Conservation (phyloP, 2,113 vertebrate genomes). For the Pelobates fuscus region DNA sequence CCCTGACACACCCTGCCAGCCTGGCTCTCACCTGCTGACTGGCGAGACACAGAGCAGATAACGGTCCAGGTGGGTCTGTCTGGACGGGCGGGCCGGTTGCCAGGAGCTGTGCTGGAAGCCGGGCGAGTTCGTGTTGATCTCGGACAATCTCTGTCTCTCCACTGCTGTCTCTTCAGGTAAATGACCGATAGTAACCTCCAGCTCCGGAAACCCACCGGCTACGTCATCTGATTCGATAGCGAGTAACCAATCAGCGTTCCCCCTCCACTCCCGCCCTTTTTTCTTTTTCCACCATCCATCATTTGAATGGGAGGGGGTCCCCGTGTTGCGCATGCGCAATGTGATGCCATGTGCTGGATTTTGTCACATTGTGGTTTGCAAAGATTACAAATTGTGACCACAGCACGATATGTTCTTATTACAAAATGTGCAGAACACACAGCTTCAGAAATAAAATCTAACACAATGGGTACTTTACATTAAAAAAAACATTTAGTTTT, state of each 20-base stretch:
- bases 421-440: too few relatives aligned
- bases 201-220: slow-evolving; percentile 43
- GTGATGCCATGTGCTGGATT: background rate
- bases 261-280: slow-evolving; percentile 8
- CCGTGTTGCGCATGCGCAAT: background rate
- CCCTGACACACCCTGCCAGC: too few relatives aligned
- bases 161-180: slow-evolving; percentile 40
- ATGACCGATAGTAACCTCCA: slow-evolving; percentile 48
- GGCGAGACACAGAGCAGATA: background rate
- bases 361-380: too few relatives aligned
- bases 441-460: too few relatives aligned
- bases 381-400: too few relatives aligned
- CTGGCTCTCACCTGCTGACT: background rate
- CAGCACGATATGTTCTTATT: too few relatives aligned
- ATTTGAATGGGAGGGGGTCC: background rate
- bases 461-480: too few relatives aligned
- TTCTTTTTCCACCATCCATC: slow-evolving; percentile 1
- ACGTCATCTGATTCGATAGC: slow-evolving; percentile 53
- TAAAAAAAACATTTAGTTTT: too few relatives aligned
- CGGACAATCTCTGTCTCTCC: background rate
- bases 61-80: background rate
- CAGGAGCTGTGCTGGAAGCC: background rate
- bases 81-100: background rate
- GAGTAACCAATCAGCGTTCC: slow-evolving; percentile 26
- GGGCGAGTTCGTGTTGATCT: background rate